Evolutionary conservation across 1,140 invertebrate genomes (phyloP), one percentile per base, ranked within the genome.

Genomic region (Philaenus spumarius): DNA sequence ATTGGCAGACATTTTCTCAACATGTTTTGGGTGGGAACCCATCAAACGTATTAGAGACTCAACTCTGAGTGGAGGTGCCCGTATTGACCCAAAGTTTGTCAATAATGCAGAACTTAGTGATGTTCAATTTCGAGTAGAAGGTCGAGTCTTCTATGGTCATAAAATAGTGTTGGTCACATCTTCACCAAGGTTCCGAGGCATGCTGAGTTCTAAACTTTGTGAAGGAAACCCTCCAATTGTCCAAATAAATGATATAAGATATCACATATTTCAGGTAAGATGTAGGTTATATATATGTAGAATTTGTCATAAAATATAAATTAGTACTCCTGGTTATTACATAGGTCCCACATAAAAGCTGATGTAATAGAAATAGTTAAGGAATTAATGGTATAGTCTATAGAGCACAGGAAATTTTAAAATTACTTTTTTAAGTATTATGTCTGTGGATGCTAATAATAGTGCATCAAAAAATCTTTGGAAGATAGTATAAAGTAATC

Each of bases 151-250:
- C 72, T 95, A 94, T 71, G 92, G 90, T 1, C 93, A 95, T 71
- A 94, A 93, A 77, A 94, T 95, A 52, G 90, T 95, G 24, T 75
- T 95, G 26, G 89, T 95, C 20, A 95, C 91, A 11, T 90, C 90
- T 35, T 95, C 91, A 7, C 82, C 89, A 14, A 78, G 89, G 55
- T 86, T 95, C 63, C 82, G 90, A 64, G 86, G 85, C 40, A 93
- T 95, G 90, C 75, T 95, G 20, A 90, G 82, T 66, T 85, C 85
- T 2, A 87, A 88, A 67, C 69, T 86, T 45, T 85, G 82, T 64
- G 85, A 90, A 63, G 84, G 84, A 12, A 85, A 73, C 58, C 81
- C 90, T 40, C 88, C 89, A 0, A 86, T 91, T 40, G 88, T 95
- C 50, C 90, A 94, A 71, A 94, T 95, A 62, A 94, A 93, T 65